Conservation (phyloP, 2,888 invertebrate genomes). For the Heliothis peltigera region DNA sequence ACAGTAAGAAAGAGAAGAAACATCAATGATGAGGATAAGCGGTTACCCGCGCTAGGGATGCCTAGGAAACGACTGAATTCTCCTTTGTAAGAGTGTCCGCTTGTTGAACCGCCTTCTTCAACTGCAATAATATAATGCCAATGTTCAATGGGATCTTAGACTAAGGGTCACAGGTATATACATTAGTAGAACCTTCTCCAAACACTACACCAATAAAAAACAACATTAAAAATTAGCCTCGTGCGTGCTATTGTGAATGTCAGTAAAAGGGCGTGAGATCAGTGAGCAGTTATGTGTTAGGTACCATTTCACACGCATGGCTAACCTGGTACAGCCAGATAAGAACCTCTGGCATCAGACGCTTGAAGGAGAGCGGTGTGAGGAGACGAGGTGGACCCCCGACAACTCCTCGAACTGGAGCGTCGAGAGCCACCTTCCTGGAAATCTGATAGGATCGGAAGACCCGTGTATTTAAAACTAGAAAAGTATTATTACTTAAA, state of each 20-base stretch:
- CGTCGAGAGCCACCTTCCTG: slow-evolving; percentile 88
- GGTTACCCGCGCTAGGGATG: slow-evolving; percentile 91
- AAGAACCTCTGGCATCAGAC: slow-evolving; percentile 90
- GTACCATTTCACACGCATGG: slow-evolving; percentile 72
- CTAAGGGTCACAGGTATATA: slow-evolving; percentile 33
- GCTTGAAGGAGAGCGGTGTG: slow-evolving; percentile 89
- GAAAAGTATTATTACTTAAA: slow-evolving; percentile 35
- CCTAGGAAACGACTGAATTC: slow-evolving; percentile 92
- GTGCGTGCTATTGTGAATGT: slow-evolving; percentile 76
- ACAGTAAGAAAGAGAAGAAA: slow-evolving; percentile 65
- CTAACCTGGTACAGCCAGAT: slow-evolving; percentile 91
- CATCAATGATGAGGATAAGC: slow-evolving; percentile 81
- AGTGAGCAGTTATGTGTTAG: slow-evolving; percentile 71
- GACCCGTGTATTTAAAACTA: slow-evolving; percentile 55
- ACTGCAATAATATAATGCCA: slow-evolving; percentile 84
- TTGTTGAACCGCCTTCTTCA: slow-evolving; percentile 86
- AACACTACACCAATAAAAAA: slow-evolving; percentile 61
- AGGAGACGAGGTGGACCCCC: slow-evolving; percentile 84
- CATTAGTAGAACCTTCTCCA: slow-evolving; percentile 42
- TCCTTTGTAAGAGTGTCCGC: slow-evolving; percentile 85
- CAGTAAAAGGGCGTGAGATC: slow-evolving; percentile 76
- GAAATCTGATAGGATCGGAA: slow-evolving; percentile 84
- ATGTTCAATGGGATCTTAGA: slow-evolving; percentile 66
- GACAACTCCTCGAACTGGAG: slow-evolving; percentile 85
- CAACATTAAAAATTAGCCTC: slow-evolving; percentile 73